Evolutionary conservation across 92 coral and sea anemone genomes (phyloP).

Genomic region (Chrysogorgia sp.): DNA sequence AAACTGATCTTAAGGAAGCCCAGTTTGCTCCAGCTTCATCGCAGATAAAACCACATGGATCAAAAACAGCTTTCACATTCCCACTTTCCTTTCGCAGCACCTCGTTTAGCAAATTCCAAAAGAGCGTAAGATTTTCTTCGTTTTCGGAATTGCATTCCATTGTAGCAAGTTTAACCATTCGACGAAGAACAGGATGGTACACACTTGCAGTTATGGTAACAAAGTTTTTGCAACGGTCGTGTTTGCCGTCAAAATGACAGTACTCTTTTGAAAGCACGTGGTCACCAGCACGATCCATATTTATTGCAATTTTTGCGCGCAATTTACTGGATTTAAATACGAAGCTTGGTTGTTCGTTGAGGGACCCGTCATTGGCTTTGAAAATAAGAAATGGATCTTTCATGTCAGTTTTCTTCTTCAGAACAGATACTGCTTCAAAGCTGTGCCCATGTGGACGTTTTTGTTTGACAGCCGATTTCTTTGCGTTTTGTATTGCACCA

Average conservation of each 20-base stretch:
- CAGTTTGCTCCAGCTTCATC: conserved; percentile 47
- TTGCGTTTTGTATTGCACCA: conserved; percentile 31
- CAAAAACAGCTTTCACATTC: conserved; percentile 15
- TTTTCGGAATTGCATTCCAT: conserved; percentile 23
- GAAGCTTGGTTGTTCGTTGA: conserved; percentile 39
- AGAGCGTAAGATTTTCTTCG: conserved; percentile 12
- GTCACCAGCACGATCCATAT: conserved; percentile 20
- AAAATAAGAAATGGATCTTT: conserved; percentile 42
- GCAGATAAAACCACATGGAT: conserved; percentile 41
- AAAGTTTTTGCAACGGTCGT: conserved; percentile 9
- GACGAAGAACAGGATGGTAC: conserved; percentile 17
- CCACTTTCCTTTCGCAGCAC: conserved; percentile 10
- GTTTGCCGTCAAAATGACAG: conserved; percentile 47
- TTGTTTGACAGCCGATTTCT: conserved; percentile 45
- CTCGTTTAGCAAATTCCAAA: conserved; percentile 29
- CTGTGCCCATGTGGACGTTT: conserved; percentile 51
- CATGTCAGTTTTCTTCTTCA: conserved; percentile 32
- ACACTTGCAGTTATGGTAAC: conserved; percentile 42
- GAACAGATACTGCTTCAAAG: conserved; percentile 33
- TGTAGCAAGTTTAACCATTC: conserved; percentile 15
- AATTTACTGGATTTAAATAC: conserved; percentile 33
- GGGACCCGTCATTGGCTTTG: conserved; percentile 34
- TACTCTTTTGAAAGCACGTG: conserved; percentile 7
- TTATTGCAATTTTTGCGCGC: conserved; percentile 4
- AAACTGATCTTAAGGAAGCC: conserved; percentile 23